A percentile compares a stretch with the other conserved stretches of the same genome.
phyloP scores from a whole-genome alignment of 2,113 vertebrate genomes.

The Heterotilapia buettikoferi region DNA sequence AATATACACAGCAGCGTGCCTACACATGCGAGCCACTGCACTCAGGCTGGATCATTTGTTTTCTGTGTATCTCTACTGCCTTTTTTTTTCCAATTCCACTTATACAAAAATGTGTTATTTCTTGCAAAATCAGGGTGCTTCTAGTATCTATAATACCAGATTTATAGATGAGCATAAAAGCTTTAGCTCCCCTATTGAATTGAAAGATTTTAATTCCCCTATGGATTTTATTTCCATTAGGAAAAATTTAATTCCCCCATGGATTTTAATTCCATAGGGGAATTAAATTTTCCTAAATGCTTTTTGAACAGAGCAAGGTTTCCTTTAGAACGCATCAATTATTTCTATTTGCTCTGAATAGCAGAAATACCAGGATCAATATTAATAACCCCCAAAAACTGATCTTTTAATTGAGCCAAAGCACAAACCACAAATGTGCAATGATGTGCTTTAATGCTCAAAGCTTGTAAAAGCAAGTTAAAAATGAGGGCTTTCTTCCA shows the following conservation, averaged over 20 bases:
- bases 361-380: background rate
- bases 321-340: background rate
- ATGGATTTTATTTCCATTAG: background rate
- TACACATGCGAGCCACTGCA: background rate
- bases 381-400: background rate
- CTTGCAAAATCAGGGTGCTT: background rate
- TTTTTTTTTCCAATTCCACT: background rate
- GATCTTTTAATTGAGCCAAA: background rate
- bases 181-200: background rate
- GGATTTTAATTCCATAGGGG: background rate
- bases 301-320: background rate
- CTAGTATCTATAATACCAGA: background rate
- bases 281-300: background rate
- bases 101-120: background rate
- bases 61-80: background rate
- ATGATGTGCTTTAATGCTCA: background rate
- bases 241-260: background rate
- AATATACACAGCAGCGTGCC: background rate
- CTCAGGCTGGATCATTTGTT: background rate
- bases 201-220: fast-evolving
- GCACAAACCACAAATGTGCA: background rate
- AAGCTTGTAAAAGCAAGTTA: background rate
- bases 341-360: background rate
- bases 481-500: background rate
- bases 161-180: background rate